phyloP scores from a whole-genome alignment of 2,113 vertebrate genomes.

The Lota lota region DNA sequence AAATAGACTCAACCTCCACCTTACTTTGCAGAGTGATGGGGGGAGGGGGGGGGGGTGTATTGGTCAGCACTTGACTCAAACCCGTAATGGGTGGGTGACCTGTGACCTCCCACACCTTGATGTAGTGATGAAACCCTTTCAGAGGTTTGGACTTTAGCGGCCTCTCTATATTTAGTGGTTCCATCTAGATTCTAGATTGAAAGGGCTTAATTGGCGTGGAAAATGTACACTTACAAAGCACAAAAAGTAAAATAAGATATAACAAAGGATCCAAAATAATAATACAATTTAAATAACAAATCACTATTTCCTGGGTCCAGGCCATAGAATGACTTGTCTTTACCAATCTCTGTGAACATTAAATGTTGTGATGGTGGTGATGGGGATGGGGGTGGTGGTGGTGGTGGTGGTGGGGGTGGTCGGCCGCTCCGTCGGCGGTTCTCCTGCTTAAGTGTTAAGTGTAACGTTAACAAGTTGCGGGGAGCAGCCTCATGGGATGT shows the following conservation, averaged over 20 bases:
- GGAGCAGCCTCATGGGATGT: constrained; percentile 40
- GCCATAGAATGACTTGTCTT: too few species aligned
- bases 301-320: too few species aligned
- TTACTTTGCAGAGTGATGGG: constrained; percentile 17
- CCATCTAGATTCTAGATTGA: not conserved
- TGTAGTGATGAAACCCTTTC: constrained; percentile 31
- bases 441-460: not conserved
- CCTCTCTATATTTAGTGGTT: not conserved
- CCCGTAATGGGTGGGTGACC: constrained; percentile 29
- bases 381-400: constrained; percentile 30
- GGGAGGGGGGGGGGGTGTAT: not conserved
- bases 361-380: constrained; percentile 13
- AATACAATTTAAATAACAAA: too few species aligned
- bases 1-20: constrained; percentile 42
- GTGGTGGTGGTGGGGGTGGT: constrained; percentile 48
- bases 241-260: too few species aligned
- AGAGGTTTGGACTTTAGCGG: constrained; percentile 3
- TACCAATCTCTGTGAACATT: too few species aligned
- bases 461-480: constrained; percentile 15
- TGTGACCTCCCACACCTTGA: constrained; percentile 34
- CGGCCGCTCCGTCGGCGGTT: constrained; percentile 30
- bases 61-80: constrained; percentile 10
- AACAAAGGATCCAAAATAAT: too few species aligned
- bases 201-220: too few species aligned
- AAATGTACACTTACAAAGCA: too few species aligned